A percentile compares a stretch with the other conserved stretches of the same genome.
Conservation (phyloP, 2,113 vertebrate species). For the Capreolus pygargus region DNA sequence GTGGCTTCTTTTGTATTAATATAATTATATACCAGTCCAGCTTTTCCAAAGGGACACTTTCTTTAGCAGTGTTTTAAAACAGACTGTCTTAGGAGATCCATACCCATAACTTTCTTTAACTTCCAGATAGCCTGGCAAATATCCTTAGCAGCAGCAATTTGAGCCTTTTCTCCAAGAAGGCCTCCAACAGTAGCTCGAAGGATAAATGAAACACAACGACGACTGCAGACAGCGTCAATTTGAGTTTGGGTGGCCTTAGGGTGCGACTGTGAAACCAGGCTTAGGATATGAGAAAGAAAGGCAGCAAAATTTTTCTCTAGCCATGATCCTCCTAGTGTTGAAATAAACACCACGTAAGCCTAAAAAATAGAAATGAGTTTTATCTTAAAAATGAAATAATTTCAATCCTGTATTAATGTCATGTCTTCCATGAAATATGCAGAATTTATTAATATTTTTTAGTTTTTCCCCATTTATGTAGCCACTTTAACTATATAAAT, state of each 20-base stretch:
- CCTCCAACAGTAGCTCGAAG: conserved; percentile 89
- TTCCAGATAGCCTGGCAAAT: conserved; percentile 87
- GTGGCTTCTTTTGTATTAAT: not conserved
- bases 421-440: not conserved
- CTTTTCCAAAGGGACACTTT: conserved; percentile 58
- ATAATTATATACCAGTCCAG: not conserved
- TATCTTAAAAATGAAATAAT: conserved; percentile 48
- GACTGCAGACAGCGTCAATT: conserved; percentile 83
- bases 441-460: not conserved
- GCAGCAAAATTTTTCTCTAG: conserved; percentile 89
- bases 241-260: conserved; percentile 85
- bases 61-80: conserved; percentile 45
- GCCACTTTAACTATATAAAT: not conserved
- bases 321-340: conserved; percentile 89
- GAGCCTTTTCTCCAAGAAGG: conserved; percentile 94
- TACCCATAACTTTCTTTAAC: conserved; percentile 90
- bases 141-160: conserved; percentile 90
- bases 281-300: conserved; percentile 88
- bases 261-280: conserved; percentile 88
- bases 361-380: conserved; percentile 78
- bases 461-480: not conserved
- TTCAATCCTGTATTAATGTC: conserved; percentile 35
- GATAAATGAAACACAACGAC: conserved; percentile 91
- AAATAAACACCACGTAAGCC: conserved; percentile 93
- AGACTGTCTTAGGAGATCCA: conserved; percentile 74